These are phyloP conservation scores for Papilio elwesi DNA, from an alignment of 2,888 invertebrate genomes.

Conservation along the genomic window DNA sequence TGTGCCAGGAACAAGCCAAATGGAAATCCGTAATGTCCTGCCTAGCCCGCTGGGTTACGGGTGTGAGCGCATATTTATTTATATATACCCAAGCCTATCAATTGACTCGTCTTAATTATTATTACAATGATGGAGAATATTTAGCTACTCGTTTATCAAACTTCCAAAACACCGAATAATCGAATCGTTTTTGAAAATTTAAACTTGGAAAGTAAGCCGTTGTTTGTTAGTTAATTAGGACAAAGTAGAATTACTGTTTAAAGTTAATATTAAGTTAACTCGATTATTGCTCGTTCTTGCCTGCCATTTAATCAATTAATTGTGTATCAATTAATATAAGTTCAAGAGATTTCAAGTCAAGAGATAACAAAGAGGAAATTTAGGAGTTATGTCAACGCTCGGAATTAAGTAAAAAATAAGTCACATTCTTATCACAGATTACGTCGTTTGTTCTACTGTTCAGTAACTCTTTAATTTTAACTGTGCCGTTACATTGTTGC, in stretches of 20 bases:
- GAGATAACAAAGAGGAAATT: background rate
- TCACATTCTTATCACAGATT: no score
- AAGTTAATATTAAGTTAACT: conserved; percentile 24
- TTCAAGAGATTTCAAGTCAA: background rate
- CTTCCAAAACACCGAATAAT: conserved; percentile 6
- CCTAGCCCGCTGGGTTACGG: no score
- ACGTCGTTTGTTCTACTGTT: no score
- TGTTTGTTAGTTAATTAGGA: conserved; percentile 23
- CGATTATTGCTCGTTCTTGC: conserved; percentile 26
- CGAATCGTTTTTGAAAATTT: conserved; percentile 14
- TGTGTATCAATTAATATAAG: conserved; percentile 7
- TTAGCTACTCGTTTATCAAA: background rate
- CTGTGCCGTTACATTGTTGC: no score
- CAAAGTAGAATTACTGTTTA: conserved; percentile 25
- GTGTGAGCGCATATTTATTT: no score
- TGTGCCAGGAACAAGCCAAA: no score
- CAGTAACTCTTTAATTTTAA: no score
- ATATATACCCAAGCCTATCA: no score
- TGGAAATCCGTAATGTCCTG: no score
- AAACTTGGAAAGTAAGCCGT: conserved; percentile 18
- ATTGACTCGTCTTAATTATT: background rate
- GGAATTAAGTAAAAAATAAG: no score
- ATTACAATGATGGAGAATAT: background rate
- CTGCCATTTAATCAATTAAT: conserved; percentile 7
- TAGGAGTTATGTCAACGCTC: no score